A percentile compares a stretch with the other conserved stretches of the same genome.
Evolutionary conservation across 2,888 invertebrate genomes (phyloP).

Genomic region (Raillietiella orientalis): DNA sequence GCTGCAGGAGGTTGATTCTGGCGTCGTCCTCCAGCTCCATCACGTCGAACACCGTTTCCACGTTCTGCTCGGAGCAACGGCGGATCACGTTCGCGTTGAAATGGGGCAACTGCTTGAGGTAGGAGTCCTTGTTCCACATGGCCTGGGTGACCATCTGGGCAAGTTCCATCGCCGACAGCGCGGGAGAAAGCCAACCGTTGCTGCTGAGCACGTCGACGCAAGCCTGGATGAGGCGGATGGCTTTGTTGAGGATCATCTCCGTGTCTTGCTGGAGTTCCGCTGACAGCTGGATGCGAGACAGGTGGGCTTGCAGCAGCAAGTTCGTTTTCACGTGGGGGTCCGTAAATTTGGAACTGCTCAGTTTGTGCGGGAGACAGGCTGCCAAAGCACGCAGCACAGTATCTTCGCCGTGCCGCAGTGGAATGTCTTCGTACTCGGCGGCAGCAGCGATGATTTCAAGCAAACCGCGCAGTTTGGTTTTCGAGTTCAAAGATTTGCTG

Average conservation of each 20-base stretch:
- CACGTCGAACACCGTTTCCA: constrained; percentile 78
- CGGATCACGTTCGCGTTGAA: constrained; percentile 62
- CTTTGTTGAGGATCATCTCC: constrained; percentile 49
- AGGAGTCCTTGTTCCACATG: constrained; percentile 98
- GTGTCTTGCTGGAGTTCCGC: constrained; percentile 92
- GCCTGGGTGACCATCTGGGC: constrained; percentile 99
- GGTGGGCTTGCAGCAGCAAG: constrained; percentile 72
- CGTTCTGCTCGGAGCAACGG: constrained; percentile 56
- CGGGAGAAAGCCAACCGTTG: constrained; percentile 92
- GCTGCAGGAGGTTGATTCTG: constrained; percentile 31
- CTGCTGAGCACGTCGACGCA: constrained; percentile 74
- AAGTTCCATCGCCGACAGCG: constrained; percentile 95
- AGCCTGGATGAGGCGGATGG: constrained; percentile 23
- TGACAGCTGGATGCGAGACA: constrained; percentile 70
- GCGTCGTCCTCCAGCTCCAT: constrained; percentile 75
- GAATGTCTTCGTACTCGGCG: constrained; percentile 76
- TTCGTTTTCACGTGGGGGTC: constrained; percentile 95
- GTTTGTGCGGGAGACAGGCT: constrained; percentile 25
- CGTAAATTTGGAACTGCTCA: constrained; percentile 43
- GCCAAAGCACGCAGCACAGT: constrained; percentile 34
- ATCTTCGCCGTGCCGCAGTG: constrained; percentile 83
- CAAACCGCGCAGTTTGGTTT: constrained; percentile 78
- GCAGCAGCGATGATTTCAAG: constrained; percentile 94
- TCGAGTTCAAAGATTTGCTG: constrained; percentile 76
- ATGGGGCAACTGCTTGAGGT: constrained; percentile 84